Percentiles rank a stretch among this genome's conserved stretches.
These are phyloP conservation scores for Rhaphigaster nebulosa DNA, from an alignment of 2,888 invertebrate species.

Conservation along the genomic window DNA sequence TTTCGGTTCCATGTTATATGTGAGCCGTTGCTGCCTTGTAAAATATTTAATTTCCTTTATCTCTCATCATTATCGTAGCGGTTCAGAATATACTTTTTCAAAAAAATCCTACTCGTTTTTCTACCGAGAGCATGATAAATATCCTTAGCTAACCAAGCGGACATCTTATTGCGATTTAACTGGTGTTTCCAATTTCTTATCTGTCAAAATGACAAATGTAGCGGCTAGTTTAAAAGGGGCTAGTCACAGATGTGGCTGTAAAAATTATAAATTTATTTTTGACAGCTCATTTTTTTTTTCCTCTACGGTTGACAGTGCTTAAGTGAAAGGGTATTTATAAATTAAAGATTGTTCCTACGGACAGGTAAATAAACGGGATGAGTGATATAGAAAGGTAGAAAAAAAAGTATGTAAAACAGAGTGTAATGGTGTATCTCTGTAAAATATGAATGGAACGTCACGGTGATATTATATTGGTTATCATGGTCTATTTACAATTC, in stretches of 20 bases:
- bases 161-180: conserved; percentile 30
- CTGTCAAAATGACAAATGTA: conserved; percentile 45
- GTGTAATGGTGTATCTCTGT: too few relatives aligned
- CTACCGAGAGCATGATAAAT: background rate
- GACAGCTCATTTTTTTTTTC: background rate
- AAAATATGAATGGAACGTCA: too few relatives aligned
- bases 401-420: background rate
- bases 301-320: background rate
- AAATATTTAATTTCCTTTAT: background rate
- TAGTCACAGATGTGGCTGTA: conserved; percentile 4
- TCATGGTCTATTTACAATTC: too few relatives aligned
- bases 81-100: background rate
- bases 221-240: background rate
- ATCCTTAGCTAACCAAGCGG: background rate
- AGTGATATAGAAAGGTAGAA: background rate
- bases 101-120: conserved; percentile 25
- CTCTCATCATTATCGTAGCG: background rate
- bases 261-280: conserved; percentile 32
- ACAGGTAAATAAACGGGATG: background rate
- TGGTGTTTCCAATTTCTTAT: conserved; percentile 28
- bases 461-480: too few relatives aligned
- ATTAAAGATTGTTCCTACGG: background rate
- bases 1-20: too few relatives aligned
- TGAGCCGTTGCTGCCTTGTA: background rate
- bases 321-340: background rate